Conservation (phyloP, 2,888 invertebrate species). For the Sturmia bella region DNA sequence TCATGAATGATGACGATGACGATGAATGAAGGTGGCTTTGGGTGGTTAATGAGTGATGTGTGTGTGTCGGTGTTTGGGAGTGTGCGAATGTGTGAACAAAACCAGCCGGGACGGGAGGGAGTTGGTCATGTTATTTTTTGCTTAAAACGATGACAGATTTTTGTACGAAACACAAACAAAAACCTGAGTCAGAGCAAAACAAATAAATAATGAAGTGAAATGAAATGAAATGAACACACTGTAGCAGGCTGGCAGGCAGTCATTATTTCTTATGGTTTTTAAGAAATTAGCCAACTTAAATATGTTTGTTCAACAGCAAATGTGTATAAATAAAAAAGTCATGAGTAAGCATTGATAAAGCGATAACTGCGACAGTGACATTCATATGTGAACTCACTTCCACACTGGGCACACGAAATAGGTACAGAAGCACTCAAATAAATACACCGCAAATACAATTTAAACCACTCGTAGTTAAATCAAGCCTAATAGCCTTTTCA, state of each 20-base stretch:
- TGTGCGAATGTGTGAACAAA: background rate
- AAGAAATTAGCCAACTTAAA: slow-evolving; percentile 60
- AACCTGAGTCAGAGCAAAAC: slow-evolving; percentile 59
- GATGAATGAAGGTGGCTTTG: slow-evolving; percentile 42
- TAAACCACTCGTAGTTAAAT: too few species aligned
- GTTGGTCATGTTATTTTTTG: slow-evolving; percentile 19
- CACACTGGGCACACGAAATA: background rate
- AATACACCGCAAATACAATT: too few species aligned
- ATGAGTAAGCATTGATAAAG: slow-evolving; percentile 62
- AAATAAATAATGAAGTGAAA: slow-evolving; percentile 43
- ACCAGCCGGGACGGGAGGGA: background rate
- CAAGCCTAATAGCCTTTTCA: too few species aligned
- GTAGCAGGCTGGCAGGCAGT: slow-evolving; percentile 26
- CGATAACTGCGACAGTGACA: slow-evolving; percentile 58
- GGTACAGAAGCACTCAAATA: background rate
- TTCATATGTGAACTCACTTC: slow-evolving; percentile 25
- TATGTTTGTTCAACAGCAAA: slow-evolving; percentile 28
- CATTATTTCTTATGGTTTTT: slow-evolving; percentile 61
- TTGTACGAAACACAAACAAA: slow-evolving; percentile 23
- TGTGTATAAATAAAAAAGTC: slow-evolving; percentile 17
- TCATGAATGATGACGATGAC: slow-evolving; percentile 30
- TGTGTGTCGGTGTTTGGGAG: background rate
- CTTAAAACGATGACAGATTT: slow-evolving; percentile 48
- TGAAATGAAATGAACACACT: slow-evolving; percentile 15
- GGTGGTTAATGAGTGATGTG: slow-evolving; percentile 24